These are phyloP conservation scores for Ptilorrhoa leucosticta DNA, from an alignment of 2,113 vertebrate species.

Conservation along the genomic window DNA sequence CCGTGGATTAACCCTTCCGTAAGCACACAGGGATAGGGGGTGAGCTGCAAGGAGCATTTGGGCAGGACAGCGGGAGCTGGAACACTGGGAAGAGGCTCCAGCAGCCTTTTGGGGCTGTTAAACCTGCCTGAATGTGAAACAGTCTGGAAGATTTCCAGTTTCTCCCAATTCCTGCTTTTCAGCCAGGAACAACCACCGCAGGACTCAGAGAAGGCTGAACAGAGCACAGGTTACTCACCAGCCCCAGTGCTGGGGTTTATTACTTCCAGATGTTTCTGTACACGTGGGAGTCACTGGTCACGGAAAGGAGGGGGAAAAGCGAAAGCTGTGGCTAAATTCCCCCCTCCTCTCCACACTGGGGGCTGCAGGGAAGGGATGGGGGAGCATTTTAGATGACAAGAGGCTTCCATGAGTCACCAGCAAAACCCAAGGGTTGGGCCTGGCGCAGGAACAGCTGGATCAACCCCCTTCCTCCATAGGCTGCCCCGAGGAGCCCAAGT, in stretches of 20 bases:
- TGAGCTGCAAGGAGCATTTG: not conserved
- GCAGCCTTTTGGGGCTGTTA: not conserved
- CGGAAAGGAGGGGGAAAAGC: not conserved
- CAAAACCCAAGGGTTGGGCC: not conserved
- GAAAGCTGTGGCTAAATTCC: not conserved
- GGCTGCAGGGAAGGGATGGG: not conserved
- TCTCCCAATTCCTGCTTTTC: not conserved
- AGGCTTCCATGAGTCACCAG: not conserved
- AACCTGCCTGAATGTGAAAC: not conserved
- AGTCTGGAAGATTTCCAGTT: not conserved
- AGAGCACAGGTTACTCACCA: not conserved
- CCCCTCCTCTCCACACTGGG: too few species aligned
- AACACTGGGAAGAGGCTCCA: not conserved
- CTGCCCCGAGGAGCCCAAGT: not conserved
- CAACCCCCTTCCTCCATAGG: not conserved
- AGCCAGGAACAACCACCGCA: accelerated
- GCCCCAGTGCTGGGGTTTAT: not conserved
- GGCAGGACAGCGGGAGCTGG: not conserved
- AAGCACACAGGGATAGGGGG: too few species aligned
- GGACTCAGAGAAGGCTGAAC: not conserved
- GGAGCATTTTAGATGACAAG: not conserved
- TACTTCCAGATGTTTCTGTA: not conserved
- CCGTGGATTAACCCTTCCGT: accelerated
- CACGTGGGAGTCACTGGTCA: not conserved
- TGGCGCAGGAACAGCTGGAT: not conserved